Evolutionary conservation across 2,113 vertebrate genomes (phyloP).

Genomic region (Neofelis nebulosa): DNA sequence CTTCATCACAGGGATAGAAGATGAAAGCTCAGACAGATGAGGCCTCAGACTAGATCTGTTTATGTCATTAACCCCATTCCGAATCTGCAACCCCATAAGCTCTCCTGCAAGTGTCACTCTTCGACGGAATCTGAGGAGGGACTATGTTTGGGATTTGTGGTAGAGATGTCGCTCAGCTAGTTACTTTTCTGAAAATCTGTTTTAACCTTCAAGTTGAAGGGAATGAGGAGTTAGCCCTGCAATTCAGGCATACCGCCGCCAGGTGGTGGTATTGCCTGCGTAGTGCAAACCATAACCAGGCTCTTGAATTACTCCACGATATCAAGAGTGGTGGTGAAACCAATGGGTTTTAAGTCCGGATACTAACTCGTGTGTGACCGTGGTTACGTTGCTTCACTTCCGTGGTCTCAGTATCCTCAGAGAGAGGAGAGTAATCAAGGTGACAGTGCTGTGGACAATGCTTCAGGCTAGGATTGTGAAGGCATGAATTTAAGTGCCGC

Average conservation of each 20-base stretch:
- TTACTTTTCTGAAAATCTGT: neutral
- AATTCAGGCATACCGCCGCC: conserved; percentile 38
- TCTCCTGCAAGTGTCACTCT: neutral
- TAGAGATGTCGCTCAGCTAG: neutral
- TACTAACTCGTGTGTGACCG: neutral
- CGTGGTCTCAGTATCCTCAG: neutral
- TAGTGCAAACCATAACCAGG: neutral
- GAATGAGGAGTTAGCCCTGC: neutral
- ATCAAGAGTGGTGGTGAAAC: neutral
- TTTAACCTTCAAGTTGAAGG: neutral
- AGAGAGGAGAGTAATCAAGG: neutral
- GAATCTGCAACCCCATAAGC: neutral
- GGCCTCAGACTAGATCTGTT: neutral
- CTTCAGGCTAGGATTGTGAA: neutral
- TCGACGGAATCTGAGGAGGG: neutral
- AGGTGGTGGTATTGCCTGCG: conserved; percentile 43
- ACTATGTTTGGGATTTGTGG: neutral
- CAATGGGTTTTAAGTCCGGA: neutral
- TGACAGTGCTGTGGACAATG: neutral
- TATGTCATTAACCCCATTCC: neutral
- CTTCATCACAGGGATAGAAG: neutral
- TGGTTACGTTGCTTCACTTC: neutral
- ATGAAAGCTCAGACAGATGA: neutral
- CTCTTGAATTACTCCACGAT: neutral
- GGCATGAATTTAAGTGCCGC: neutral